Evolutionary conservation across 2,888 invertebrate genomes (phyloP), one percentile per base, ranked within the genome.

Genomic region (Meiosimyza decipiens): DNA sequence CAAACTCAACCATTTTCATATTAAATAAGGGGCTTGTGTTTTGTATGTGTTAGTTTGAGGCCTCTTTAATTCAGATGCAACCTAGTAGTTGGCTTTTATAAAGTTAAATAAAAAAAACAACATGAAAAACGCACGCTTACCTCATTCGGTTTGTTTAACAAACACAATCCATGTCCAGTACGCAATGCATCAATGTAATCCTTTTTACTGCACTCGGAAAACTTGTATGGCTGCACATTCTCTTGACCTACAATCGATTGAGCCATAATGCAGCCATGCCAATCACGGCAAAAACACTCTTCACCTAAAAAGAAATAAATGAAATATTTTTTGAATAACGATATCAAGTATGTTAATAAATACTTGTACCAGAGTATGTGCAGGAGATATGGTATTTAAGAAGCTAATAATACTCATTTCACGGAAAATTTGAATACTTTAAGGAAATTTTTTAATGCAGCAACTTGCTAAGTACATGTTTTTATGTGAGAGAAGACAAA

Each of bases 231-330:
- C 87, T 97, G 96, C 68, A 97, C 95, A 86, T 95, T 95, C 85
- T 96, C 95, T 81, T 93, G 90, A 50, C 96, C 96, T 60, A 96
- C 94, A 83, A 97, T 96, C 77, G 94, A 93, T 88, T 95, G 95
- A 69, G 95, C 94, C 97, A 97, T 97, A 86, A 97, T 96, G 88
- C 97, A 97, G 75, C 97, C 97, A 88, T 97, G 96, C 96, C 96
- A 97, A 88, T 96, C 96, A 75, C 93, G 91, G 87, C 97, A 97
- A 87, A 92, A 92, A 87, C 97, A 97, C 85, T 94, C 93, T 82
- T 93, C 91, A 77, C 92, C 91, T 91, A 82, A 9, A 40, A 40
- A 40, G 40, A 7, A 40, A 40, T 40, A 40, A 40, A 40, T 40
- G 40, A 40, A 40, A 40, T 40, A 40, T 40, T 40, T 40, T 40